A percentile compares a stretch with the other conserved stretches of the same genome.
phyloP scores from a whole-genome alignment of 2,113 vertebrate genomes.

The Diphyllodes magnificus region DNA sequence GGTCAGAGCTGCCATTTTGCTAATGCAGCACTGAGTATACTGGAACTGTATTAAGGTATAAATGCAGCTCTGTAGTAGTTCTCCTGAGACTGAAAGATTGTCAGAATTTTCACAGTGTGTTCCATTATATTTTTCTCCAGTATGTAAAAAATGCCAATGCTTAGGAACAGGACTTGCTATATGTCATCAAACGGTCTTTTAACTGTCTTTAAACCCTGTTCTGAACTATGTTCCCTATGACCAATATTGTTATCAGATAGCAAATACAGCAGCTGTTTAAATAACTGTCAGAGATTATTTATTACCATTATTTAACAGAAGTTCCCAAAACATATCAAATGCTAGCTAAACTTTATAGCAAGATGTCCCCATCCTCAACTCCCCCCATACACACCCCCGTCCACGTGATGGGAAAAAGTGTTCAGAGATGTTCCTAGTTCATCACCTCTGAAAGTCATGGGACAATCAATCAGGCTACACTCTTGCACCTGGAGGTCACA shows the following conservation, averaged over 20 bases:
- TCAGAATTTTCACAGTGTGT: background rate
- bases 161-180: background rate
- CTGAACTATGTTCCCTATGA: background rate
- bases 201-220: background rate
- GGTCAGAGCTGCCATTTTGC: background rate
- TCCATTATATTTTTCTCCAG: background rate
- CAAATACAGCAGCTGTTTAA: background rate
- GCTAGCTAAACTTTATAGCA: background rate
- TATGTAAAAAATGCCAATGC: background rate
- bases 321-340: background rate
- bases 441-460: background rate
- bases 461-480: background rate
- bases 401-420: background rate
- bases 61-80: background rate
- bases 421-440: background rate
- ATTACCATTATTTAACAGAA: background rate
- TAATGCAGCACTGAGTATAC: background rate
- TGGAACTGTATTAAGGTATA: background rate
- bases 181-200: background rate
- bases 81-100: background rate
- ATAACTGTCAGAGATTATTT: background rate
- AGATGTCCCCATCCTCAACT: background rate
- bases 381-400: rapidly evolving
- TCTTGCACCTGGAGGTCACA: background rate
- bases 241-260: background rate